Evolutionary conservation across 2,113 vertebrate species (phyloP), one percentile per base, ranked within the genome.

Genomic region (Gasterosteus aculeatus): DNA sequence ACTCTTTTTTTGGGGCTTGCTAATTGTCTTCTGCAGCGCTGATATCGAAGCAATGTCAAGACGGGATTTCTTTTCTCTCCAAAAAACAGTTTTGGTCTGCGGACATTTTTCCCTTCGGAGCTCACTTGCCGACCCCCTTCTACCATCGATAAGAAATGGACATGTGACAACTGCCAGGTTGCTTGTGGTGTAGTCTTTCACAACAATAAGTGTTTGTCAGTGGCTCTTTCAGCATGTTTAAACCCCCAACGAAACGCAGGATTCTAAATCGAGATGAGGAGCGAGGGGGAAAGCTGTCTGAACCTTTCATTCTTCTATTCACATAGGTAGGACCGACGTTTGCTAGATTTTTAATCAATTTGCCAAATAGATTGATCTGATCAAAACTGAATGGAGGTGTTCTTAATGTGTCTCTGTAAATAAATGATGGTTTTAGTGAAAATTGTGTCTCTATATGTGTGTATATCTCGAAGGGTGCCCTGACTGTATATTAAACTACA

Each of bases 341-440:
- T 79, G 80, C 8, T 89, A 80, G 82, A 71, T 69, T 88, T 81
- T 80, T 74, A 75, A 87, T 80, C 76, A 77, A 81, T 88, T 90
- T 92, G 90, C 89, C 90, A 91, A 91, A 91, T 82, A 85, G 82
- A 75, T 69, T 73, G 59, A 62, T 66, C 35, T 75, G 31, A 69
- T 72, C 74, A 58, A 82, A 84, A 60, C 22, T 73, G 66, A 79
- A 76, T 76, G 61, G 65, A 85, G 74, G 77, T 80, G 85, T 83
- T 86, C 57, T 80, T 62, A 76, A 60, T 87, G 75, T 89, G 65
- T 84, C 77, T 87, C 84, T 93, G 85, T 91, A 91, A 94, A 94
- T 93, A 94, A 93, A 94, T 78, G 7, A 64, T 82, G 71, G 69
- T 88, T 91, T 87, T 91, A 92, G 88, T 80, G 85, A 88, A 69